Evolutionary conservation across 2,113 vertebrate species (phyloP).

Genomic region (Pampusana beccarii): DNA sequence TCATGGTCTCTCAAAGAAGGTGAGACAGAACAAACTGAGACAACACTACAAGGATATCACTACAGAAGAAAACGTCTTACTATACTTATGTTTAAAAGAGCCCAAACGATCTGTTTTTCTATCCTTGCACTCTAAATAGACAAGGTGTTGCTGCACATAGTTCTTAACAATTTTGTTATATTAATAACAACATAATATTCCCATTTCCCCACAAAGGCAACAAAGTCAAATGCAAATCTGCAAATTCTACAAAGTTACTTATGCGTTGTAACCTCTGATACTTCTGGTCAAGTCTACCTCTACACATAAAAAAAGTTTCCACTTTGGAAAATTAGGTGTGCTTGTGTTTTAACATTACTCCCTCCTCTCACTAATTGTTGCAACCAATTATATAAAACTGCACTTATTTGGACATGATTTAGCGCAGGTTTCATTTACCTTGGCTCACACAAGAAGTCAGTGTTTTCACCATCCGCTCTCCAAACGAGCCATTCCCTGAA

Average conservation of each 20-base stretch:
- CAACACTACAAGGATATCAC: background rate
- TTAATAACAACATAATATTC: background rate
- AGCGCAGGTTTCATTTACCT: constrained; percentile 76
- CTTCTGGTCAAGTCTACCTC: background rate
- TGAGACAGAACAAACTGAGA: background rate
- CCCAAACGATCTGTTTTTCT: background rate
- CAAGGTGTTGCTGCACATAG: background rate
- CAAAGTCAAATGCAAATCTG: background rate
- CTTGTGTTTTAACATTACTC: background rate
- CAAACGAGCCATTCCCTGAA: constrained; percentile 98
- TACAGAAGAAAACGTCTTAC: background rate
- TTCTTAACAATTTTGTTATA: background rate
- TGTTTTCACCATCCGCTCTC: constrained; percentile 93
- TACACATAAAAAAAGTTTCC: background rate
- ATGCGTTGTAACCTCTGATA: background rate
- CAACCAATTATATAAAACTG: background rate
- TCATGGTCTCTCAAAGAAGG: background rate
- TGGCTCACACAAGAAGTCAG: constrained; percentile 95
- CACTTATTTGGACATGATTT: background rate
- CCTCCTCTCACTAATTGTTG: background rate
- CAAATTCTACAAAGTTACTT: background rate
- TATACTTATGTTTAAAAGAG: background rate
- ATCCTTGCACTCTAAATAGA: background rate
- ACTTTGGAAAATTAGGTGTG: background rate
- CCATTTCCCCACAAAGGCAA: background rate